These are phyloP conservation scores for Diabrotica undecimpunctata DNA, from an alignment of 1,140 invertebrate genomes.

Conservation along the genomic window DNA sequence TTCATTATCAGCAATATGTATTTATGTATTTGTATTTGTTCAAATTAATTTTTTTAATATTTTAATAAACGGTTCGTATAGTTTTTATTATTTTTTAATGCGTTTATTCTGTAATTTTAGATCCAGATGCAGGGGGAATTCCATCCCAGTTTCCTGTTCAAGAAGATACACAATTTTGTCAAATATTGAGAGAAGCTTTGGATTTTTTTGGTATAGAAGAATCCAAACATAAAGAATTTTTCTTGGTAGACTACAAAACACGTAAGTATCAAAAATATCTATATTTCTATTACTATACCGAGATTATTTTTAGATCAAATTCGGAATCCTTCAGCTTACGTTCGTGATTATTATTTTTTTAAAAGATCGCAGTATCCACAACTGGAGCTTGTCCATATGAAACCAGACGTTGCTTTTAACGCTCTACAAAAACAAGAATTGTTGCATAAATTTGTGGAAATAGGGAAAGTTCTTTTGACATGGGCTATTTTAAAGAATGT, in stretches of 20 bases:
- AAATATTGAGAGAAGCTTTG: constrained; percentile 91
- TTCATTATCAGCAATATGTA: no score
- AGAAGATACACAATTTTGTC: constrained; percentile 97
- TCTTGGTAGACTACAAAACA: constrained; percentile 96
- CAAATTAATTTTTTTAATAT: no score
- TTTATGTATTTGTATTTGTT: no score
- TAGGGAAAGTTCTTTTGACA: constrained; percentile 87
- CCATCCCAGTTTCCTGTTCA: constrained; percentile 98
- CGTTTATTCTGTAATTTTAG: constrained; percentile 46
- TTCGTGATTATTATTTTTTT: constrained; percentile 98
- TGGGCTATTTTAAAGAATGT: constrained; percentile 89
- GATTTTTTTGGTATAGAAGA: constrained; percentile 98
- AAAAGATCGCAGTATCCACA: constrained; percentile 98
- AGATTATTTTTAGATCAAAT: constrained; percentile 74
- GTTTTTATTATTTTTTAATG: no score
- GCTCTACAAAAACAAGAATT: constrained; percentile 91
- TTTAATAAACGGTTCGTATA: no score
- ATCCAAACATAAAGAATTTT: constrained; percentile 83
- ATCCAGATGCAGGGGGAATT: constrained; percentile 87
- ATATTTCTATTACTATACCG: not conserved
- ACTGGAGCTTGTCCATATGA: constrained; percentile 90
- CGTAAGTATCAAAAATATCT: constrained; percentile 64
- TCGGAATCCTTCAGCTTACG: constrained; percentile 89
- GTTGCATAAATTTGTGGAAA: constrained; percentile 93
- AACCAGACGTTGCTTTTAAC: constrained; percentile 85